Conservation (phyloP, 2,113 vertebrate species). For the Datnioides undecimradiatus region DNA sequence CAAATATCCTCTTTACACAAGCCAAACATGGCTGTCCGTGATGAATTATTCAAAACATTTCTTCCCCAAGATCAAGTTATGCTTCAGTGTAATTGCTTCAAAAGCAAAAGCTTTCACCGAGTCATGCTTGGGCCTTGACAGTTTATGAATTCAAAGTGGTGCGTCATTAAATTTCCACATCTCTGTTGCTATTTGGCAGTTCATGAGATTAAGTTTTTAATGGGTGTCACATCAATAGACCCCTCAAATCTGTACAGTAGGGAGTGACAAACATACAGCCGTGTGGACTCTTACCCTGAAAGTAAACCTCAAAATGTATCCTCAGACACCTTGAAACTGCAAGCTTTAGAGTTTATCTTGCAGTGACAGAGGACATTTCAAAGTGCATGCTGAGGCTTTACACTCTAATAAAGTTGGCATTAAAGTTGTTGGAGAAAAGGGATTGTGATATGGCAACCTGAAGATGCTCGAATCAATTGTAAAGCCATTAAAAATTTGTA, state of each 20-base stretch:
- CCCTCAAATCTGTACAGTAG: neutral
- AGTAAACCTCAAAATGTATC: neutral
- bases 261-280: neutral
- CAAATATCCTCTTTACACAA: conserved; percentile 26
- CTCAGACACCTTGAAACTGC: conserved; percentile 13
- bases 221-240: conserved; percentile 35
- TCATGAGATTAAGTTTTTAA: conserved; percentile 34
- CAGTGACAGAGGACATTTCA: conserved; percentile 24
- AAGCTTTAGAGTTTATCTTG: conserved; percentile 24
- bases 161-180: conserved; percentile 39
- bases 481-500: neutral
- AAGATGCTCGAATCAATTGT: neutral
- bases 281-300: neutral
- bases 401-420: conserved; percentile 46
- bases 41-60: conserved; percentile 59
- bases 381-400: conserved; percentile 24
- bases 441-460: neutral
- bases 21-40: neutral
- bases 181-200: conserved; percentile 39
- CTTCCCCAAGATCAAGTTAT: conserved; percentile 48
- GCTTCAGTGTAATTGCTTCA: conserved; percentile 53
- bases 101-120: conserved; percentile 30
- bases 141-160: conserved; percentile 55
- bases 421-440: conserved; percentile 41
- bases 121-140: conserved; percentile 37